A percentile compares a stretch with the other conserved stretches of the same genome.
Evolutionary conservation across 2,797 vertebrate species (phyloP).

Genomic region (Chaetophractus vellerosus): DNA sequence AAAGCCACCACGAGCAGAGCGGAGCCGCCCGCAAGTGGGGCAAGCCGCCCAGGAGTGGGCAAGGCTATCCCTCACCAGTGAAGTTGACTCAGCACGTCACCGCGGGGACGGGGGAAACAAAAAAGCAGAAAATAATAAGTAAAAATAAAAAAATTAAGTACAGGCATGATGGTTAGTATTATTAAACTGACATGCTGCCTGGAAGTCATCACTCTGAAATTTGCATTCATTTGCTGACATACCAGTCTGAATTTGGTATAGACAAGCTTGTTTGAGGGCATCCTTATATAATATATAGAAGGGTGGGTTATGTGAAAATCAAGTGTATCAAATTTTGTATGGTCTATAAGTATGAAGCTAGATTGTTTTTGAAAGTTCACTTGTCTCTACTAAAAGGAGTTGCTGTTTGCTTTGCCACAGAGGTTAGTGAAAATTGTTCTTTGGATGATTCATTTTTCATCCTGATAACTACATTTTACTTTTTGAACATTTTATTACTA

Average conservation of each 20-base stretch:
- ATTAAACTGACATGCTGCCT: conserved; percentile 49
- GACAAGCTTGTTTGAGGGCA: not conserved
- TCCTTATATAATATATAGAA: conserved; percentile 53
- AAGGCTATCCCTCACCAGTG: no score
- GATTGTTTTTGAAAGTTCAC: conserved; percentile 55
- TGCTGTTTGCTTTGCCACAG: conserved; percentile 48
- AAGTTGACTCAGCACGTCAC: no score
- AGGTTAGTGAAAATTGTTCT: conserved; percentile 44
- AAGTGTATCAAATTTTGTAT: conserved; percentile 45
- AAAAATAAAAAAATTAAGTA: conserved; percentile 10
- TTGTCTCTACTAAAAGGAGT: conserved; percentile 35
- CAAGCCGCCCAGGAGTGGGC: no score
- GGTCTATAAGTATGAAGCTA: conserved; percentile 22
- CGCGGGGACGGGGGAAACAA: no score
- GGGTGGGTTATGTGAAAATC: conserved; percentile 45
- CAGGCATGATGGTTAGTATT: conserved; percentile 17
- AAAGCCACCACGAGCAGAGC: no score
- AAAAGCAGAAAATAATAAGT: no score
- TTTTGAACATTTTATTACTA: conserved; percentile 67
- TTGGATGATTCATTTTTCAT: conserved; percentile 57
- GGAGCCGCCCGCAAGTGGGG: no score
- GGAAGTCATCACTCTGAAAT: conserved; percentile 20
- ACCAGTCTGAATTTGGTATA: not conserved
- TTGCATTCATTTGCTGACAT: conserved; percentile 50
- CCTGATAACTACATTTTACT: conserved; percentile 59